These are phyloP conservation scores for Larimichthys crocea DNA, from an alignment of 2,113 vertebrate genomes.

Conservation along the genomic window DNA sequence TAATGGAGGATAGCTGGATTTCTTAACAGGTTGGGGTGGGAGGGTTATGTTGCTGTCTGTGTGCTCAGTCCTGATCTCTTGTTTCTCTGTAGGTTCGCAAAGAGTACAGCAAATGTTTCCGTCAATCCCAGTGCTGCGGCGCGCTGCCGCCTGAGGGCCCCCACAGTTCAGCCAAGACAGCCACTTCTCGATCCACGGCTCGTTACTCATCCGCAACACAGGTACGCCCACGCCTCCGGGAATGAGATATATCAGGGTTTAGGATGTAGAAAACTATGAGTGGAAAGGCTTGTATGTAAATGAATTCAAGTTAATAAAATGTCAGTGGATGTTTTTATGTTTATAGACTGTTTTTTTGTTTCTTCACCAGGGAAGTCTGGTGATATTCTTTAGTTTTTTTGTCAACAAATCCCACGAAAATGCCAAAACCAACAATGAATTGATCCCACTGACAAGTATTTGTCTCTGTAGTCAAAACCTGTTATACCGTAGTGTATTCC, in stretches of 20 bases:
- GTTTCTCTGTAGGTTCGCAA: slow-evolving; percentile 90
- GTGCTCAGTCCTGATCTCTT: slow-evolving; percentile 47
- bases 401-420: too few relatives aligned
- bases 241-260: not conserved
- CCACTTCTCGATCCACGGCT: slow-evolving; percentile 93
- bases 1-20: not conserved
- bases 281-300: not conserved
- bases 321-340: not conserved
- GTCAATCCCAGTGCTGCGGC: slow-evolving; percentile 95
- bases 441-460: not conserved
- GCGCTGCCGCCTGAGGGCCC: slow-evolving; percentile 92
- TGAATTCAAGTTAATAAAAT: slow-evolving; percentile 1
- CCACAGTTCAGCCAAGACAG: slow-evolving; percentile 93
- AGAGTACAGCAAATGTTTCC: slow-evolving; percentile 97
- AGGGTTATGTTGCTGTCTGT: slow-evolving; percentile 15
- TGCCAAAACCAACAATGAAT: too few relatives aligned
- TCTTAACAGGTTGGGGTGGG: not conserved
- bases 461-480: not conserved
- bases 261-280: not conserved
- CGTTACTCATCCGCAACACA: slow-evolving; percentile 98
- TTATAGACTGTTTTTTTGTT: not conserved
- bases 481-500: not conserved
- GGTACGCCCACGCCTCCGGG: slow-evolving; percentile 77
- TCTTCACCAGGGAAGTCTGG: not conserved
- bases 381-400: too few relatives aligned